Evolutionary conservation across 2,113 vertebrate species (phyloP), one percentile per base, ranked within the genome.

Genomic region (Mormyrus iriodes): DNA sequence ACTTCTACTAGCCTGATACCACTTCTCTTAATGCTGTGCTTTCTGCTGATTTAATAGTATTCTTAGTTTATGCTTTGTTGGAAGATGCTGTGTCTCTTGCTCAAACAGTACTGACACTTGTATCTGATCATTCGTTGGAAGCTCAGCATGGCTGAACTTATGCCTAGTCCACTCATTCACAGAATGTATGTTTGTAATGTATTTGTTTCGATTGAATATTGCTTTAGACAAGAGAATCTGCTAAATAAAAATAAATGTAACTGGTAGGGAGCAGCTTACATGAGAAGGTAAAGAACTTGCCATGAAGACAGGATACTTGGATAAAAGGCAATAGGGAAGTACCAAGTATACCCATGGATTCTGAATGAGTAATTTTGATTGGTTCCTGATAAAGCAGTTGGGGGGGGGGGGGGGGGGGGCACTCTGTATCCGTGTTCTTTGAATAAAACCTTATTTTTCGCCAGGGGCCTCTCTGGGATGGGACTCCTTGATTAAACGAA

Each of bases 401-500:
- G 31, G 69, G 69, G 83, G 89, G 15, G 53, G 17, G 19, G 55
- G 87, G 15, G 55, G 21, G 69, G 73, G 90, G 44, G 85, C 90
- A 76, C 89, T 89, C 88, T 88, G 88, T 89, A 91, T 91, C 91
- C 90, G 90, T 69, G 86, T 88, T 90, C 90, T 89, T 46, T 85
- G 92, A 86, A 90, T 90, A 86, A 91, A 90, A 89, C 84, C 89
- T 31, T 52, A 31, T 86, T 73, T 88, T 89, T 85, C 89, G 91
- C 73, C 90, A 91, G 91, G 92, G 92, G 90, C 89, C 88, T 82
- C 65, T 90, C 87, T 42, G 76, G 90, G 85, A 90, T 85, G 89
- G 91, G 91, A n/a, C 91, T 92, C 89, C 90, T 89, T 93, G 91
- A 93, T 93, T 92, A 93, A 90, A 88, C 88, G 86, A 69, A 92